A percentile compares a stretch with the other conserved stretches of the same genome.
Conservation (phyloP, 2,797 vertebrate species). For the Ptychadena robeensis region DNA sequence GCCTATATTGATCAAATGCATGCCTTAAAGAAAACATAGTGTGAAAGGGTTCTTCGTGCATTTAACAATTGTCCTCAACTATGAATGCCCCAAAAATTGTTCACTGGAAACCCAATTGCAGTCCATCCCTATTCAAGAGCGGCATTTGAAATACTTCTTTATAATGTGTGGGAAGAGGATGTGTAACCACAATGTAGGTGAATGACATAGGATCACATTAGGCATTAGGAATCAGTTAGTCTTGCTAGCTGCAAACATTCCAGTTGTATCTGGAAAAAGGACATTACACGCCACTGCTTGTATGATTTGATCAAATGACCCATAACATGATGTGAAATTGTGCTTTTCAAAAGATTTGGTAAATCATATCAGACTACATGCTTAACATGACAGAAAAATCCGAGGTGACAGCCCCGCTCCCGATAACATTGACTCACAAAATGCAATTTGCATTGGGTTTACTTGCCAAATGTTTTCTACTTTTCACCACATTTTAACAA, state of each 20-base stretch:
- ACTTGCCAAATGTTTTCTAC: constrained; percentile 30
- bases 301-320: constrained; percentile 17
- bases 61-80: too few relatives aligned
- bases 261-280: background rate
- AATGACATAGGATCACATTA: background rate
- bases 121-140: too few relatives aligned
- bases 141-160: too few relatives aligned
- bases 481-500: constrained; percentile 42
- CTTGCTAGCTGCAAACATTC: too few relatives aligned
- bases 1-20: too few relatives aligned
- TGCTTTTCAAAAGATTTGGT: constrained; percentile 15
- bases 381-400: background rate
- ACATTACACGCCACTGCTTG: background rate
- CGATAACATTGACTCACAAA: constrained; percentile 8
- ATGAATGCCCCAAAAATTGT: too few relatives aligned
- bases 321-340: constrained; percentile 20
- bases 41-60: too few relatives aligned
- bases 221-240: too few relatives aligned
- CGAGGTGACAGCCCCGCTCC: background rate
- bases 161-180: too few relatives aligned
- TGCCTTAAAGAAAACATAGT: too few relatives aligned
- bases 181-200: background rate
- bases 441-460: constrained; percentile 17
- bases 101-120: too few relatives aligned
- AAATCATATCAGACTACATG: constrained; percentile 5